These are phyloP conservation scores for Notolepis coatsorum DNA, from an alignment of 2,797 vertebrate species.

Conservation along the genomic window DNA sequence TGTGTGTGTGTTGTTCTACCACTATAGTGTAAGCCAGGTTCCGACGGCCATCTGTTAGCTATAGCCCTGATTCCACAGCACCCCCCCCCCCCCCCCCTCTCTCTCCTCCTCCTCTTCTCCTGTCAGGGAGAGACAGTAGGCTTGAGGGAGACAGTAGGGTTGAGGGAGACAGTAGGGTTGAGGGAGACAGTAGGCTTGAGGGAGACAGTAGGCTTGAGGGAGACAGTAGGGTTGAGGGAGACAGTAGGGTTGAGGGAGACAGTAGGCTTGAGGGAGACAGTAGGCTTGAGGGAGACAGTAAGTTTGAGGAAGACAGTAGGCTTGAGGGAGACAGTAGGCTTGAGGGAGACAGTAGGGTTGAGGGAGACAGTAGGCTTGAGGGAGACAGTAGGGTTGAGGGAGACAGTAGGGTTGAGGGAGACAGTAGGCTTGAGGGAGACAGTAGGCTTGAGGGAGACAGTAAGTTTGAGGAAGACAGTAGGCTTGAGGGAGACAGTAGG, in stretches of 20 bases:
- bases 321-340: background rate
- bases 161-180: background rate
- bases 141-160: background rate
- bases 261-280: no score
- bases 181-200: background rate
- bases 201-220: constrained; percentile 5
- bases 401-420: background rate
- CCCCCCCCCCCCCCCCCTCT: background rate
- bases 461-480: background rate
- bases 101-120: constrained; percentile 7
- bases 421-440: background rate
- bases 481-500: no score
- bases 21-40: constrained; percentile 65
- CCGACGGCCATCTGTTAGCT: constrained; percentile 75
- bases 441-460: no score
- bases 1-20: background rate
- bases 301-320: no score
- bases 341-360: background rate
- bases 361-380: background rate
- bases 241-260: background rate
- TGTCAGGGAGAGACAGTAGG: background rate
- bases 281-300: no score
- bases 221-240: background rate
- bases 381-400: no score
- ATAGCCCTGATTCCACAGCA: constrained; percentile 46